Evolutionary conservation across 2,797 vertebrate species (phyloP), one percentile per base, ranked within the genome.

Genomic region (Molossus alvarezi): DNA sequence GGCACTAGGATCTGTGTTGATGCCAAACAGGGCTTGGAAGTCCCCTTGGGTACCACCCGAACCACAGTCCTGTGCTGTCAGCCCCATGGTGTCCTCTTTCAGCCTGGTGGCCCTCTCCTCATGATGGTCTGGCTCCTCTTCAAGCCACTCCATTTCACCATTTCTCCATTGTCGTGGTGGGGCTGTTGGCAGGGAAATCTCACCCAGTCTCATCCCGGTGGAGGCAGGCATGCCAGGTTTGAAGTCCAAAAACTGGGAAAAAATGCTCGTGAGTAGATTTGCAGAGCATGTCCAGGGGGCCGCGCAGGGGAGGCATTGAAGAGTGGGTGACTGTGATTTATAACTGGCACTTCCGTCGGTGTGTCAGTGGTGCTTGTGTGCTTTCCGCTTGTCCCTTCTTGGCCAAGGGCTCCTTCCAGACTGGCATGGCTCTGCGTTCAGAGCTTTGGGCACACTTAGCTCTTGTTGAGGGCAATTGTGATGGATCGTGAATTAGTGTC

Each of bases 401-500:
- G 67, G 71, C 58, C 33, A 76, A 41, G 37, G 25, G 45, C 51
- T 64, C 23, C 53, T 79, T 84, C 37, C 48, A 85, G 41, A 76
- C 88, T 58, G 41, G 37, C 33, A 33, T 14, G 41, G 55, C 71
- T 64, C 41, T 73, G 65, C 64, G n/a, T 79, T 88, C 80, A 75
- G 60, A 87, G 45, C 79, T 87, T 57, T 88, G 79, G 83, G 48
- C 55, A 37, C 33, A 29, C n/a, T 69, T 51, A 75, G 71, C 20
- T 81, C n/a, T 79, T 48, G 60, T 25, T 67, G 67, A 82, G 58
- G 29, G 62, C 73, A n/a, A 10, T 77, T 33, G 29, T 20, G 51
- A 71, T 82, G 95, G 95, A 67, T 21, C 37, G 67, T 86, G 79
- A 96, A 73, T 92, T 69, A 48, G 48, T 4, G 8, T 69, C 71